Conservation (phyloP, 2,888 invertebrate genomes). For the Perizoma affinitatum region DNA sequence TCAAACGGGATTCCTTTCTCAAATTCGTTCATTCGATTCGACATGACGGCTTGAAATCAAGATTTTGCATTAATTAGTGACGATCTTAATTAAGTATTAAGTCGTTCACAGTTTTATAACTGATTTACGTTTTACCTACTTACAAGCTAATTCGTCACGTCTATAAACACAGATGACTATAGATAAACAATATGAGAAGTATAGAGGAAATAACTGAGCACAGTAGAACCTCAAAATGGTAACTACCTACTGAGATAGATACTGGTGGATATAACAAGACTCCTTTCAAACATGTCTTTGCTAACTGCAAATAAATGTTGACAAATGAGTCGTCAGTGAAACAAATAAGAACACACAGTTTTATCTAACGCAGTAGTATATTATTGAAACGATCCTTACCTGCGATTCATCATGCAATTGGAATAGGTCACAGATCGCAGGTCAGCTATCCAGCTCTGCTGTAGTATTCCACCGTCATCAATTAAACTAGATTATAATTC, state of each 20-base stretch:
- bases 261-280: too few species aligned
- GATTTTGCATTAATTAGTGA: constrained; percentile 26
- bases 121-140: constrained; percentile 8
- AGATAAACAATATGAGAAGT: too few species aligned
- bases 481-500: constrained; percentile 5
- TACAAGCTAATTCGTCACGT: too few species aligned
- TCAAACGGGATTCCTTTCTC: constrained; percentile 22
- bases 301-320: constrained; percentile 8
- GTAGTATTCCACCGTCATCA: constrained; percentile 5
- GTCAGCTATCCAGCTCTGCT: constrained; percentile 12
- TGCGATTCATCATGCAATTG: constrained; percentile 8
- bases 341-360: too few species aligned
- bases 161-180: too few species aligned
- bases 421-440: constrained; percentile 5
- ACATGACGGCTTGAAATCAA: neutral
- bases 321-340: neutral
- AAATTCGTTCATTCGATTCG: constrained; percentile 13
- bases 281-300: neutral
- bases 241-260: neutral
- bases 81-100: constrained; percentile 23
- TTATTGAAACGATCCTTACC: constrained; percentile 1
- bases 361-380: neutral
- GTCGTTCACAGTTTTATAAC: constrained; percentile 13
- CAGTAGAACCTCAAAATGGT: too few species aligned
- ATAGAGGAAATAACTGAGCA: too few species aligned